A percentile compares a stretch with the other conserved stretches of the same genome.
Conservation (phyloP, 2,888 invertebrate species). For the Dione juno region DNA sequence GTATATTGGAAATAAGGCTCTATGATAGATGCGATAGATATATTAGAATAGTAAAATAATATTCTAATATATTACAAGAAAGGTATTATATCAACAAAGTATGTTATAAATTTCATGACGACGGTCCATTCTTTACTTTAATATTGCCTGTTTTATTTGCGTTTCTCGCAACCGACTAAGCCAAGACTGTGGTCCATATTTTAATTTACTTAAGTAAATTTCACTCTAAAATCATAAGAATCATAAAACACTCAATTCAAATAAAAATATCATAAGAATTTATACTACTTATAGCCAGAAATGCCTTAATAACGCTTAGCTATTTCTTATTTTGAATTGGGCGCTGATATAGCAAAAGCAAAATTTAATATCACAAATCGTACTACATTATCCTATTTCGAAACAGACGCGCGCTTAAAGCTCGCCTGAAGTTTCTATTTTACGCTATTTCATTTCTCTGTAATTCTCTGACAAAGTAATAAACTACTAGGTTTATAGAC, state of each 20-base stretch:
- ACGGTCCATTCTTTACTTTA: too few species aligned
- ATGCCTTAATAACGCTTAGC: not conserved
- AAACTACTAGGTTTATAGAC: conserved; percentile 60
- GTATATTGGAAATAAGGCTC: too few species aligned
- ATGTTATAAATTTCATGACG: too few species aligned
- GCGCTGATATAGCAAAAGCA: not conserved
- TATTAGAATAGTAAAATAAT: too few species aligned
- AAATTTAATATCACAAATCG: not conserved
- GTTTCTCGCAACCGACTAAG: not conserved
- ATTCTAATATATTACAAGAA: too few species aligned
- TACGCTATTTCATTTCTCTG: conserved; percentile 35
- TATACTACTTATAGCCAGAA: too few species aligned
- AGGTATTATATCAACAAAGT: too few species aligned
- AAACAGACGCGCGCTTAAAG: conserved; percentile 12
- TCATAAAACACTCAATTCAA: too few species aligned
- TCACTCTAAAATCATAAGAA: too few species aligned
- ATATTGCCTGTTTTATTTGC: too few species aligned
- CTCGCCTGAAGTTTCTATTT: conserved; percentile 28
- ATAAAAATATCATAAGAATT: too few species aligned
- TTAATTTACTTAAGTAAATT: not conserved
- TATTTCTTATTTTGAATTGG: not conserved
- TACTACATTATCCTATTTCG: not conserved
- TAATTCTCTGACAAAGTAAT: conserved; percentile 51
- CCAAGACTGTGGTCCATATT: not conserved
- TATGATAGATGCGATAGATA: too few species aligned